phyloP scores from a whole-genome alignment of 2,797 vertebrate genomes.

The Catostomus latipinnis region DNA sequence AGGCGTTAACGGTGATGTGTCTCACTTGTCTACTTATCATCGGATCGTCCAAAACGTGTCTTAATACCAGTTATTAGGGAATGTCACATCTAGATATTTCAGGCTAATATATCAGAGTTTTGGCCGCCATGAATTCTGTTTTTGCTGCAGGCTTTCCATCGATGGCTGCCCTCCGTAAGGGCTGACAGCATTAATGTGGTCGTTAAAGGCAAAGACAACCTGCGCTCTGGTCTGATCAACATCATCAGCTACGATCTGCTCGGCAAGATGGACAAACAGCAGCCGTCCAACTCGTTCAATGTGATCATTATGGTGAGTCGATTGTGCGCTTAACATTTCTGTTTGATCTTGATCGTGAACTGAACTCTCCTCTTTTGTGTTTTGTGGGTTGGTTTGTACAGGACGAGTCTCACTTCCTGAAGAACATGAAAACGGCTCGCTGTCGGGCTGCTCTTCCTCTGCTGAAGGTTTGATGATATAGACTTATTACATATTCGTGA shows the following conservation, averaged over 20 bases:
- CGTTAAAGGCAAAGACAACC: constrained; percentile 85
- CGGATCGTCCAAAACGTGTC: no score
- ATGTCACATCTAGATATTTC: no score
- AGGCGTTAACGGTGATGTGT: no score
- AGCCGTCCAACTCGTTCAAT: constrained; percentile 77
- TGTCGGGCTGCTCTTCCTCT: constrained; percentile 91
- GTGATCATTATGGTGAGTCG: constrained; percentile 92
- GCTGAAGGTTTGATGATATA: constrained; percentile 82
- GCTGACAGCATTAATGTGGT: constrained; percentile 86
- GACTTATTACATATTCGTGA: no score
- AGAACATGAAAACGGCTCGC: constrained; percentile 93
- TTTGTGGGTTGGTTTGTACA: constrained; percentile 58
- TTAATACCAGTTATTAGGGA: no score
- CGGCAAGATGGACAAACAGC: constrained; percentile 87
- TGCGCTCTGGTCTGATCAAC: constrained; percentile 85
- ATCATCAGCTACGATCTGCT: constrained; percentile 98
- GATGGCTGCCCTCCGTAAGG: constrained; percentile 90
- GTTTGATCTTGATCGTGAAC: neutral
- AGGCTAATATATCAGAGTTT: no score
- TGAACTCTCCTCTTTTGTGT: neutral
- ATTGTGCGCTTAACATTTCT: no score
- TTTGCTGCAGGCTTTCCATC: constrained; percentile 85
- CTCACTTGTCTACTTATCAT: no score
- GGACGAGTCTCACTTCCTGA: constrained; percentile 98
- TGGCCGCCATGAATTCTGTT: neutral